phyloP scores from a whole-genome alignment of 2,797 vertebrate genomes.

The Euthynnus affinis region DNA sequence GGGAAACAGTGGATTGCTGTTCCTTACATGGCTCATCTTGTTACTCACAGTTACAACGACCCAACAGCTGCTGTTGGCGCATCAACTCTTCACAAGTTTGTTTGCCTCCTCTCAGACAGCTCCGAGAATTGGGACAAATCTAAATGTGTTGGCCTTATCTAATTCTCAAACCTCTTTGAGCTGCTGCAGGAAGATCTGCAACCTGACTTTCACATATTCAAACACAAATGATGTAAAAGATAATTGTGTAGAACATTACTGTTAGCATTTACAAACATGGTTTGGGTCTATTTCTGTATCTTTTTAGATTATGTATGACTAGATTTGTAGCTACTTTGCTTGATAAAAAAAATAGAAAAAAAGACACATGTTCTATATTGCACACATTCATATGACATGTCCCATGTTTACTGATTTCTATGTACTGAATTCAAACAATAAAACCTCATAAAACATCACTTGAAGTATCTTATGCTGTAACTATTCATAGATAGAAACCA shows the following conservation, averaged over 20 bases:
- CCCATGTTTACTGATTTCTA: not conserved
- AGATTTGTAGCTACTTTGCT: not conserved
- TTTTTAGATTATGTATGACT: not conserved
- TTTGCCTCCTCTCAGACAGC: not conserved
- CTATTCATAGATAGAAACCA: not conserved
- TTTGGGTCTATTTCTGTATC: constrained; percentile 56
- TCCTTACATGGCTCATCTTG: constrained; percentile 49
- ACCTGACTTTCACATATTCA: not conserved
- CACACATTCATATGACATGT: not conserved
- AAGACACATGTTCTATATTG: not conserved
- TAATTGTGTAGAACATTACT: not conserved
- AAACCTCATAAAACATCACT: not conserved
- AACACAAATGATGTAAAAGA: not conserved
- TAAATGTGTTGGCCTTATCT: constrained; percentile 3
- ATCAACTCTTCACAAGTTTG: constrained; percentile 7
- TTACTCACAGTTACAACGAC: constrained; percentile 56
- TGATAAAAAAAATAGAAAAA: not conserved
- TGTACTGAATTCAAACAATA: not conserved
- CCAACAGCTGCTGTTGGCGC: constrained; percentile 60
- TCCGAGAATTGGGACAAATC: constrained; percentile 28
- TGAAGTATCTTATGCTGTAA: not conserved
- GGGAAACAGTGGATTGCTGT: constrained; percentile 15
- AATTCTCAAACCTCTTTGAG: constrained; percentile 3
- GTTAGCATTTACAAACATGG: not conserved
- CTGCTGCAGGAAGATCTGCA: not conserved